These are phyloP conservation scores for Plumapathes pennacea DNA, from an alignment of 92 coral and sea anemone species.

Conservation along the genomic window DNA sequence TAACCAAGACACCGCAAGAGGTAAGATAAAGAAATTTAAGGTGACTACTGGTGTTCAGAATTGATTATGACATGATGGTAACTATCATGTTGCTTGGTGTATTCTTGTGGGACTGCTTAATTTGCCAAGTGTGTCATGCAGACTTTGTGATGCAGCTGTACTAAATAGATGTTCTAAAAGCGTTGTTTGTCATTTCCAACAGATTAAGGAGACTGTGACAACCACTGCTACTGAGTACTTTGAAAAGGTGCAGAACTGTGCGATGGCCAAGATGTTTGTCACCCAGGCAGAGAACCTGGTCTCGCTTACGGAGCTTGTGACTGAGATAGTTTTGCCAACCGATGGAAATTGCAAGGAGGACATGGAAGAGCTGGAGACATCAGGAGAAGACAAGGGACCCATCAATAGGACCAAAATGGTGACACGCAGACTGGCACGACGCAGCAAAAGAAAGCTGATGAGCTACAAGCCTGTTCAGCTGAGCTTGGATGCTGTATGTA, in stretches of 20 bases:
- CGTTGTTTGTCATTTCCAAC: too few species aligned
- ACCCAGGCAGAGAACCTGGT: constrained; percentile 67
- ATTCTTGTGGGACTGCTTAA: too few species aligned
- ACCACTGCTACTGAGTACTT: constrained; percentile 69
- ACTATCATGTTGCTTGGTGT: too few species aligned
- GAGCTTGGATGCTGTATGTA: constrained; percentile 78
- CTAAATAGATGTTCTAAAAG: too few species aligned
- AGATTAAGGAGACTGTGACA: constrained; percentile 71
- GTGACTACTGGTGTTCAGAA: too few species aligned
- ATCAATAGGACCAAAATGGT: constrained; percentile 64
- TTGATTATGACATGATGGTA: too few species aligned
- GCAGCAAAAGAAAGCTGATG: constrained; percentile 76
- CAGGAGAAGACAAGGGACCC: constrained; percentile 62
- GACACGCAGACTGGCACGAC: constrained; percentile 58
- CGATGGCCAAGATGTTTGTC: constrained; percentile 64
- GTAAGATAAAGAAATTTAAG: constrained; percentile 21
- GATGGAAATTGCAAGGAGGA: constrained; percentile 79
- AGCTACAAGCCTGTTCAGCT: constrained; percentile 72
- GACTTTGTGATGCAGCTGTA: too few species aligned
- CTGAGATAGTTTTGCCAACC: constrained; percentile 81
- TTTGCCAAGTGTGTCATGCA: too few species aligned
- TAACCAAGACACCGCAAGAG: constrained; percentile 90
- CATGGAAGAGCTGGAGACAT: constrained; percentile 72
- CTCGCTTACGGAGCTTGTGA: constrained; percentile 70
- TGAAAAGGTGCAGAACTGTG: constrained; percentile 60